phyloP scores from a whole-genome alignment of 2,888 invertebrate species.

The Sarcophaga subvicina region DNA sequence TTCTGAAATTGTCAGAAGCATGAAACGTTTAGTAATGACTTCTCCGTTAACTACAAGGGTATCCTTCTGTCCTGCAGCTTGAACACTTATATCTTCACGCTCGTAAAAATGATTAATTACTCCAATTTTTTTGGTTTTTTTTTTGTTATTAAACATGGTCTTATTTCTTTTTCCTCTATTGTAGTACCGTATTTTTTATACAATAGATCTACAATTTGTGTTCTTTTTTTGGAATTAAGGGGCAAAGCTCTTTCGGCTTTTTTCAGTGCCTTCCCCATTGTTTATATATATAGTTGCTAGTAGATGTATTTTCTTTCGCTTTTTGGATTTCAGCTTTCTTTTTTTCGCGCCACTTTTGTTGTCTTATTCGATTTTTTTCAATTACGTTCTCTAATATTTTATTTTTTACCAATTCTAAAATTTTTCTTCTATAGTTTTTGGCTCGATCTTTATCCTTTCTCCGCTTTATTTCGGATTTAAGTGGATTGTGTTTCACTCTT shows the following conservation, averaged over 20 bases:
- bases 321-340: no score
- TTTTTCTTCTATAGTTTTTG: conserved; percentile 28
- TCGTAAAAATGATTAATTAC: no score
- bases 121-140: no score
- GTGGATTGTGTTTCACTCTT: conserved; percentile 28
- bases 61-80: no score
- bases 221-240: conserved; percentile 34
- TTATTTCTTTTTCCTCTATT: conserved; percentile 17
- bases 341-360: no score
- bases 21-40: no score
- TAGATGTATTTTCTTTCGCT: conserved; percentile 1
- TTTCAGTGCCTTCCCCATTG: conserved; percentile 38
- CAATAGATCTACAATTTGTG: conserved; percentile 36
- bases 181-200: conserved; percentile 32
- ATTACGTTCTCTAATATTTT: no score
- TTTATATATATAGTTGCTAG: conserved; percentile 10
- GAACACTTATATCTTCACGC: no score
- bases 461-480: conserved; percentile 20
- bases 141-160: neutral
- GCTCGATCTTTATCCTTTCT: conserved; percentile 30
- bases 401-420: neutral
- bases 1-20: no score
- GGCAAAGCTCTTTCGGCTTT: conserved; percentile 45
- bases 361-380: no score
- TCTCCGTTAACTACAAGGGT: no score